Evolutionary conservation across 2,797 vertebrate species (phyloP).

Genomic region (Artibeus lituratus): DNA sequence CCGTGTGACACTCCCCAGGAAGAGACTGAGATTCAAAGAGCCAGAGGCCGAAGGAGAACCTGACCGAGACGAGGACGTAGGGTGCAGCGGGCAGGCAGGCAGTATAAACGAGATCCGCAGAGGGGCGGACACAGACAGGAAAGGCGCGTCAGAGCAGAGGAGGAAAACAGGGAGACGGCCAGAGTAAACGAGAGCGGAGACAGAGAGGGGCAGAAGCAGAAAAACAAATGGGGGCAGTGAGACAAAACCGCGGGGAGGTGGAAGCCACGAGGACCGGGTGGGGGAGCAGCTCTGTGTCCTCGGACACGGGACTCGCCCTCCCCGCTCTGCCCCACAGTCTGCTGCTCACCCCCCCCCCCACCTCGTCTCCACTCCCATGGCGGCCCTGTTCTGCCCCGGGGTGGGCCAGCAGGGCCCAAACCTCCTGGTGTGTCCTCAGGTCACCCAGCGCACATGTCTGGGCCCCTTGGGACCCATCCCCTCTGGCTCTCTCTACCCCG

Average conservation of each 20-base stretch:
- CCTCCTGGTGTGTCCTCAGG: background rate
- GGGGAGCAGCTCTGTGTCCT: background rate
- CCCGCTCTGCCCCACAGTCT: fast-evolving
- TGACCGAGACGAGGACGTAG: background rate
- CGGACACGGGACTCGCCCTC: fast-evolving
- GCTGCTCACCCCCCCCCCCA: too few relatives aligned
- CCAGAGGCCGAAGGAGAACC: background rate
- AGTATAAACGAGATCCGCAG: fast-evolving
- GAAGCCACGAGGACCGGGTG: too few relatives aligned
- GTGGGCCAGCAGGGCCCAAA: background rate
- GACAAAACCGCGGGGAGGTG: fast-evolving
- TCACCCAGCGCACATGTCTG: fast-evolving
- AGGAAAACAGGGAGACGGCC: background rate
- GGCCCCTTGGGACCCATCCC: background rate
- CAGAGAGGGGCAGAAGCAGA: too few relatives aligned
- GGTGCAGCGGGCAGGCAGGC: background rate
- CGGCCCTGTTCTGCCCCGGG: background rate
- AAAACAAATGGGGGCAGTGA: fast-evolving
- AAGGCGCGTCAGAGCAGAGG: fast-evolving
- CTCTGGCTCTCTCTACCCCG: background rate
- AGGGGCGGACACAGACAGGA: fast-evolving
- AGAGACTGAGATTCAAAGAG: background rate
- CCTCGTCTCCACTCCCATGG: fast-evolving
- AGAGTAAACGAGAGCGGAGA: background rate
- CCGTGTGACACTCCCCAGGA: background rate